Evolutionary conservation across 2,113 vertebrate species (phyloP), one percentile per base, ranked within the genome.

Genomic region (Syngnathus typhle): DNA sequence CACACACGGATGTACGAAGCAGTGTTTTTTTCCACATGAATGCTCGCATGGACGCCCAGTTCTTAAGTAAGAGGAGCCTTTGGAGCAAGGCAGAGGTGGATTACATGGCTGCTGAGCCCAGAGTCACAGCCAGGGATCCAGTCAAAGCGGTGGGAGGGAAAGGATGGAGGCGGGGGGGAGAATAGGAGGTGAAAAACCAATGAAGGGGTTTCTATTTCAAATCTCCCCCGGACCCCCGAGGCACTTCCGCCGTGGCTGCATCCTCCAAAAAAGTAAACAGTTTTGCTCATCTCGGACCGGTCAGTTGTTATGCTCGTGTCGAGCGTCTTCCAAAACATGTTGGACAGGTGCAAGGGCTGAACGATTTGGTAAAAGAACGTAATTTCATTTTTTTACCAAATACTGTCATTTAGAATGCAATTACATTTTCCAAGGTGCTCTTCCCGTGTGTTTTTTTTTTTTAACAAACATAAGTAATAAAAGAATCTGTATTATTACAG

Each of bases 61-160:
- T 85, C 84, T 80, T 85, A 82, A 83, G 80, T 77, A 73, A 81
- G 82, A 88, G 81, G 83, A 83, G 78, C 83, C 81, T 85, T 84
- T 83, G 82, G 80, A 88, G 79, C 78, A 80, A 83, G 80, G 76
- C 79, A 84, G 83, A 82, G 82, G 85, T 87, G 79, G 76, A 85
- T 86, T 73, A 88, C 82, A 87, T 86, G 81, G 84, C 82, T 80
- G 72, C 75, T 86, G 83, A 88, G 72, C 73, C 73, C 79, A 84
- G 79, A 85, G 74, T 85, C 70, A 72, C 77, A 87, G 76, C 71
- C 75, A 81, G 77, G 73, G 62, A 87, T 85, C 65, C 75, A 79
- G 77, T 82, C 76, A 74, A 76, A 81, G 79, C 60, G 76, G 80
- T 81, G 79, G 73, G 77, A 75, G 75, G 69, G 67, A 43, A 73